Conservation (phyloP, 2,113 vertebrate species). For the Hippopotamus amphibius region DNA sequence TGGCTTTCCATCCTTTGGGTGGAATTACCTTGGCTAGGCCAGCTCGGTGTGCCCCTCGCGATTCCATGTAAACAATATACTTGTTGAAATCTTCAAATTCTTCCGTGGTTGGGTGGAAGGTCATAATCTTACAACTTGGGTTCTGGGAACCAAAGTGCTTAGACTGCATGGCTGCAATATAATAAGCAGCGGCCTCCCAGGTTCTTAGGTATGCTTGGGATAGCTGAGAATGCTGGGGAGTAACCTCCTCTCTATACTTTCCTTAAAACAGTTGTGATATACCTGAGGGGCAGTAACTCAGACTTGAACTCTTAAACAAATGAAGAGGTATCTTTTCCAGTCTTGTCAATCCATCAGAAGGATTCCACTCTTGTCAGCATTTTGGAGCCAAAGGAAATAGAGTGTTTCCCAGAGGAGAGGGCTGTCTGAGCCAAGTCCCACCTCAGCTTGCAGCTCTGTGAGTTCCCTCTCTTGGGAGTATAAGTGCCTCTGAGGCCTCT, state of each 20-base stretch:
- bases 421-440: too few relatives aligned
- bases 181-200: not conserved
- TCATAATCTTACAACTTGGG: constrained; percentile 57
- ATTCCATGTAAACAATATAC: constrained; percentile 69
- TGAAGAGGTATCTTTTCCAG: not conserved
- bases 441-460: not conserved
- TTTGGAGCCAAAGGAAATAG: not conserved
- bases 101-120: constrained; percentile 64
- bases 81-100: constrained; percentile 66
- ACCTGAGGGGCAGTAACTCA: not conserved
- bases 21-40: constrained; percentile 70
- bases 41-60: constrained; percentile 64
- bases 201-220: not conserved
- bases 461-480: accelerated
- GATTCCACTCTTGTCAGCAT: not conserved
- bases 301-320: not conserved
- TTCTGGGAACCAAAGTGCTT: not conserved
- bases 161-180: not conserved
- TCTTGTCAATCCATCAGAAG: not conserved
- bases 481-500: not conserved
- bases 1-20: constrained; percentile 56
- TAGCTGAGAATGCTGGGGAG: not conserved
- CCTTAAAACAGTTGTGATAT: not conserved
- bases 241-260: not conserved
- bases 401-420: not conserved